phyloP scores from a whole-genome alignment of 2,797 vertebrate genomes.

The Chiroxiphia lanceolata region DNA sequence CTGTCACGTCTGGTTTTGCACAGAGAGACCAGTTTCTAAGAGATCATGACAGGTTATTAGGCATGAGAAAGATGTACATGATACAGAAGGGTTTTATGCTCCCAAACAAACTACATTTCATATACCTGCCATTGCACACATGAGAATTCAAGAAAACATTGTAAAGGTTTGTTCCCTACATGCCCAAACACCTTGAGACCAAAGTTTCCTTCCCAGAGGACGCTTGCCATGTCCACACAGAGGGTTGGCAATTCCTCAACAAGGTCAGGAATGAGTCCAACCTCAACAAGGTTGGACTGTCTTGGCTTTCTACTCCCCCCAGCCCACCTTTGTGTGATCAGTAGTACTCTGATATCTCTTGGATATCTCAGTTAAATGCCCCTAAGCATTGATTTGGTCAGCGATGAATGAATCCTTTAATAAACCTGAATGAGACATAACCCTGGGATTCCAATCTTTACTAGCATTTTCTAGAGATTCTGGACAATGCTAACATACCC shows the following conservation, averaged over 20 bases:
- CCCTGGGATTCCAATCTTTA: neutral
- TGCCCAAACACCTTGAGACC: neutral
- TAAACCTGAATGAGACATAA: neutral
- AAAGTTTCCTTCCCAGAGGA: neutral
- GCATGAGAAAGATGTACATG: neutral
- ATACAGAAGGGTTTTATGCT: neutral
- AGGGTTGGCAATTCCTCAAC: neutral
- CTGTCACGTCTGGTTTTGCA: neutral
- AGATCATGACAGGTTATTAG: neutral
- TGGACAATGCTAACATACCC: neutral
- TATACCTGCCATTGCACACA: neutral
- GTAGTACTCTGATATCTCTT: neutral
- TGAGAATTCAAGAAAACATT: neutral
- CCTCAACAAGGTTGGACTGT: too few relatives aligned
- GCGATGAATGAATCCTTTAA: neutral
- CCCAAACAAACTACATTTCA: neutral
- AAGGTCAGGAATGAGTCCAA: too few relatives aligned
- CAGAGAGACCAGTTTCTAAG: neutral
- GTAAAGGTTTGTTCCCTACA: neutral
- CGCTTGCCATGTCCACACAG: accelerated
- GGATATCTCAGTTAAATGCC: neutral
- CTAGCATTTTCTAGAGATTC: neutral
- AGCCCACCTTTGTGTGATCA: neutral
- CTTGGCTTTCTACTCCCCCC: neutral
- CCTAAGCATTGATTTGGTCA: neutral